Base-by-base conservation (phyloP, 2,797 vertebrate genomes). In the Poecilia velifera region DNA sequence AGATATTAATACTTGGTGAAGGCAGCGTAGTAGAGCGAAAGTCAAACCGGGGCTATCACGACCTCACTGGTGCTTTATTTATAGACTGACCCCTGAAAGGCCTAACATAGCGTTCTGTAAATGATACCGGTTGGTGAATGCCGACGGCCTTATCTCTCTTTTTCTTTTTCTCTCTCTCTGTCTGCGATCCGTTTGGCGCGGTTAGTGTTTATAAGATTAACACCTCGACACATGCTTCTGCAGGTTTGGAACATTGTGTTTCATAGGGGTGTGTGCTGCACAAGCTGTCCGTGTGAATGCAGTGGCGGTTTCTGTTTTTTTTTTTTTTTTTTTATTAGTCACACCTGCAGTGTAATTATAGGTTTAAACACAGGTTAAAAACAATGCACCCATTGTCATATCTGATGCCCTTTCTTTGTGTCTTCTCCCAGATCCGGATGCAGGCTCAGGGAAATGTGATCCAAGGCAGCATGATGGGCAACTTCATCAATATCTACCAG, bases 401-500 rank as follows among this genome's bases (percentile, higher is more conserved):
- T 34, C 22, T 7, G 34, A 39, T 13, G 31, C 31, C 34, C 20
- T 76, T 4, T 31, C 31, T 4, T 12, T 83, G 62, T 83, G 51
- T 25, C 70, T 81, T 76, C 18, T 91, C 88, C 39, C 93, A 99
- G 98, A 99, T 99, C 87, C 97, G 98, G 84, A 99, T 99, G 98
- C 98, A 99, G 88, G 98, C 98, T 86, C 98, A 99, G 90, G 97
- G 98, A 89, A 97, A 93, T 78, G 93, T 98, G 79, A 97, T 99
- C 86, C 98, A 98, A 88, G 97, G 98, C 0, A 97, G 98, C 64
- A 99, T 99, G 98, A 98, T 99, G 82, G 97, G 97, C 77, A 99
- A 98, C 92, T 99, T 99, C 92, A 97, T 99, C 22, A 97, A 98
- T 92, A 99, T 99, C 91, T 99, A 99, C 90, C 98, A 98, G 91